Base-by-base conservation (phyloP, 2,797 vertebrate species). In the Poeciliopsis infans region DNA sequence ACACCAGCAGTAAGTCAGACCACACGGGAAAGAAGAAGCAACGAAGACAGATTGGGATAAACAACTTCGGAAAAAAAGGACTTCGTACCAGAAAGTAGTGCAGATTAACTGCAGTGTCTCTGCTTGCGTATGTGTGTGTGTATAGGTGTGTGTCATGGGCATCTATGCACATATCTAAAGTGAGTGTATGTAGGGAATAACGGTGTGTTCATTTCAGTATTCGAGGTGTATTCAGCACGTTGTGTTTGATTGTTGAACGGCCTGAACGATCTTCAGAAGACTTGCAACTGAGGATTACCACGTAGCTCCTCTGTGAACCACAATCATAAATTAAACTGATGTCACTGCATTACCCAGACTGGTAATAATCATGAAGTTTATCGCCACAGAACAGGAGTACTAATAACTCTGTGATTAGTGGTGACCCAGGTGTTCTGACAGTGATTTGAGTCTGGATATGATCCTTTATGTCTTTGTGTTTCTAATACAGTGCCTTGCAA, bases 1-100 rank as follows among this genome's bases (percentile, higher is more conserved):
- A 85, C 94, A 95, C 91, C 95, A 95, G 91, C 94, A 94, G 91
- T 95, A 83, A 93, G 87, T 82, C 87, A 81, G 68, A 73, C 80
- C 83, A 31, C 87, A 75, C 59, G 66, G 84, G 72, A 85, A 79
- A 59, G 79, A 85, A 79, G 83, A 85, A 12, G 47, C 81, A 77
- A 77, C 23, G 87, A 79, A 84, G 86, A 90, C 73, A 39, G 75
- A 85, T 7, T 73, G 83, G 85, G 88, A 85, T 80, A 86, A 86
- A 89, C 79, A 88, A 84, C 83, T 78, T 83, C 64, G 55, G 45
- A 79, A 84, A 87, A 43, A 71, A 75, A 82, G 83, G 87, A 93
- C 86, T 87, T 76, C 76, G 64, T 74, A 49, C 73, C 82, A 89
- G 78, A 87, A 87, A 90, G 81, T 81, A 43, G 70, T 79, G 82